A percentile compares a stretch with the other conserved stretches of the same genome.
These are phyloP conservation scores for Chaetops frenatus DNA, from an alignment of 2,113 vertebrate genomes.

Conservation along the genomic window DNA sequence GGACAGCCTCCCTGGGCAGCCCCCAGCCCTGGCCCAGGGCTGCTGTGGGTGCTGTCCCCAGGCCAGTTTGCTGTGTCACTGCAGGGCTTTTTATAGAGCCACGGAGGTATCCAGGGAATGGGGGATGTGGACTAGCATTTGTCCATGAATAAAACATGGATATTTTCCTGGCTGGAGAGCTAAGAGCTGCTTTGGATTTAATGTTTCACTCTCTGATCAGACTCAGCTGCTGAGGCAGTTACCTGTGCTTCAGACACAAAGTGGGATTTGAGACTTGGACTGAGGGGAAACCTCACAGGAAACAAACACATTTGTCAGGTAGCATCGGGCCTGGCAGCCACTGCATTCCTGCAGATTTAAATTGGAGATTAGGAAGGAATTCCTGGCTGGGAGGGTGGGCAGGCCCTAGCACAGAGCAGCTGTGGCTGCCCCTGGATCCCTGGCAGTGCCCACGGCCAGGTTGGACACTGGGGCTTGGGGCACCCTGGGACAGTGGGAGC, in stretches of 20 bases:
- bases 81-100: constrained; percentile 65
- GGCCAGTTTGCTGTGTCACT: constrained; percentile 67
- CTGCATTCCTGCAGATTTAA: background rate
- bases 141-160: constrained; percentile 64
- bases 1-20: background rate
- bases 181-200: background rate
- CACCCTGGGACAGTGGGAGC: fast-evolving
- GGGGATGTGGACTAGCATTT: constrained; percentile 68
- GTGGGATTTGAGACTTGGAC: background rate
- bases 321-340: background rate
- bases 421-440: background rate
- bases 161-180: constrained; percentile 55
- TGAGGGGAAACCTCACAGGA: background rate
- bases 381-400: background rate
- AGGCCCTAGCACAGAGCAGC: background rate
- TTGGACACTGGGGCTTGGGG: background rate
- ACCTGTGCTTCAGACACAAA: background rate
- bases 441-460: background rate
- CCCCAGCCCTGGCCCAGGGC: too few species aligned
- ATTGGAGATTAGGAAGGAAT: background rate
- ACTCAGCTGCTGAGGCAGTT: background rate
- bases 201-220: background rate
- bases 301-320: background rate
- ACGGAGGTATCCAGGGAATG: constrained; percentile 66
- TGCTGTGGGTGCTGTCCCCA: background rate